Evolutionary conservation across 2,888 invertebrate species (phyloP).

Genomic region (Diplazon laetatorius): DNA sequence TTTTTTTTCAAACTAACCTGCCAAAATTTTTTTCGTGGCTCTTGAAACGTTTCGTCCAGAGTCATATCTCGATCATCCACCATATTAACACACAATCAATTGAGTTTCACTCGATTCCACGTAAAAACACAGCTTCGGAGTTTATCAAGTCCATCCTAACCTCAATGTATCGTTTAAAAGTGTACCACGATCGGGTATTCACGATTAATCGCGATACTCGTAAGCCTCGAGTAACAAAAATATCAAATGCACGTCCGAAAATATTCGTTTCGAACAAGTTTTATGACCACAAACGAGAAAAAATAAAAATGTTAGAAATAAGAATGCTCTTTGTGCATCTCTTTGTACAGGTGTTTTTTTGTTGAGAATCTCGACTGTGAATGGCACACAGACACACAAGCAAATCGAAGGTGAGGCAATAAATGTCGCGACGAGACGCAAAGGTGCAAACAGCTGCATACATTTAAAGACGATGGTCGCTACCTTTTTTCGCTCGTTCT

Average conservation of each 20-base stretch:
- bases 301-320: not conserved
- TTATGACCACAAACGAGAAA: not conserved
- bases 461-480: no score
- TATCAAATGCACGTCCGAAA: not conserved
- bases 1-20: constrained; percentile 70
- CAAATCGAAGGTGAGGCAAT: no score
- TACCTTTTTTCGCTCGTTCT: no score
- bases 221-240: not conserved
- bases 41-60: constrained; percentile 76
- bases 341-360: constrained; percentile 40
- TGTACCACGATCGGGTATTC: constrained; percentile 13
- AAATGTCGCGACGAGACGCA: no score
- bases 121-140: not conserved
- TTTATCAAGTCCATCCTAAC: constrained; percentile 17
- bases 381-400: no score
- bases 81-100: constrained; percentile 63
- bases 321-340: constrained; percentile 25
- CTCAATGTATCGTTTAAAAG: not conserved
- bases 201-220: not conserved
- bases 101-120: not conserved
- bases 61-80: constrained; percentile 73
- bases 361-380: no score
- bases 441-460: no score
- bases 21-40: constrained; percentile 79
- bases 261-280: constrained; percentile 2